Base-by-base conservation (phyloP, 2,888 invertebrate species). In the Leptinotarsa tumamoca region DNA sequence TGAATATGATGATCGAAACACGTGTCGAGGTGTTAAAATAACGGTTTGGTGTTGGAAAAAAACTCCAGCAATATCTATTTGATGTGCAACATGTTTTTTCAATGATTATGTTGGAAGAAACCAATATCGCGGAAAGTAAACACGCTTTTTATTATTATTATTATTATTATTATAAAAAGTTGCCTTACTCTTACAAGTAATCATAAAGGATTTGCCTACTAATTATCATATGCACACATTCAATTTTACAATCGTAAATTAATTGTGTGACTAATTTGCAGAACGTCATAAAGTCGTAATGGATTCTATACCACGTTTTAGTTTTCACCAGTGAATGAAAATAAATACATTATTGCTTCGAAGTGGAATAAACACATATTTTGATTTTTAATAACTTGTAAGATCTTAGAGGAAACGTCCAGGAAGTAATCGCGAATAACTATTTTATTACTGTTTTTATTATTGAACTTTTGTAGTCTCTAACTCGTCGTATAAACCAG, bases 171-270 rank as follows among this genome's bases (percentile, higher is more conserved):
- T 18, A 18, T 18, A 18, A 49, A 14, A 27, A 58, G 49, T 49
- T 58, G 51, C n/a, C n/a, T 13, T 21, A 56, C 61, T 70, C 43
- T 70, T 58, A 70, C 43, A 14, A n/a, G n/a, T 63, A 43, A 63
- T 33, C 33, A 63, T 33, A 5, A 63, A 33, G 3, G 63, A 63
- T 63, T 63, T 27, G 10, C 27, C 27, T 17, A 43, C 63, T 63
- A 43, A 63, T 43, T 17, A 63, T 15, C 33, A 14, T 33, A 17
- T 63, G 43, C 33, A 61, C 17, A 61, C 61, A 61, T 27, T 23
- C 27, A 33, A 63, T 63, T 63, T 63, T 33, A 63, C 27, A 63
- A 63, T 2, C 27, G 33, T 43, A 63, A 63, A 43, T 63, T 27
- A n/a, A 63, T 63, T 33, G 63, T 33, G n/a, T 33, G 43, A 14